Evolutionary conservation across 2,888 invertebrate species (phyloP).

Genomic region (Maniola hyperantus): DNA sequence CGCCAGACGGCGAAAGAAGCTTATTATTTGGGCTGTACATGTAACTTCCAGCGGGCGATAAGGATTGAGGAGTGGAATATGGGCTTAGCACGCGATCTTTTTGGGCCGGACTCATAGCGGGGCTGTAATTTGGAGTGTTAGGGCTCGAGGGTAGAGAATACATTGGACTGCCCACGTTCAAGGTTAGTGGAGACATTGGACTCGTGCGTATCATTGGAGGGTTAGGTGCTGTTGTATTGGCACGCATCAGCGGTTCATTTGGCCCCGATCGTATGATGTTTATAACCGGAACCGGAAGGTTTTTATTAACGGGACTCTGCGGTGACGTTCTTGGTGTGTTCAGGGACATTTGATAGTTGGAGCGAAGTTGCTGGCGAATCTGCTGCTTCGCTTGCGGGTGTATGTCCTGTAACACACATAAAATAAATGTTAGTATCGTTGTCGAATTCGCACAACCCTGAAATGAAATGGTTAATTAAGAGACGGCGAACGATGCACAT

Average conservation of each 20-base stretch:
- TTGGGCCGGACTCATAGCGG: slow-evolving; percentile 67
- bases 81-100: slow-evolving; percentile 65
- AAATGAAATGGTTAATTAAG: neutral
- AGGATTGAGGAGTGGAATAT: slow-evolving; percentile 67
- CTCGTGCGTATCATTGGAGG: slow-evolving; percentile 46
- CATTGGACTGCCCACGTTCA: slow-evolving; percentile 66
- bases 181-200: slow-evolving; percentile 67
- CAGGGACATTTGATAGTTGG: slow-evolving; percentile 55
- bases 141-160: slow-evolving; percentile 70
- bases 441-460: neutral
- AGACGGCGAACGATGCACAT: slow-evolving; percentile 48
- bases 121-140: slow-evolving; percentile 60
- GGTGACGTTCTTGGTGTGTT: slow-evolving; percentile 48
- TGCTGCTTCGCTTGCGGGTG: slow-evolving; percentile 52
- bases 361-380: slow-evolving; percentile 45
- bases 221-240: slow-evolving; percentile 46
- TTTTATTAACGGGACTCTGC: slow-evolving; percentile 46
- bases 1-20: slow-evolving; percentile 57
- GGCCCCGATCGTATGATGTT: slow-evolving; percentile 59
- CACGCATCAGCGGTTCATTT: slow-evolving; percentile 52
- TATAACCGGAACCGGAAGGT: slow-evolving; percentile 62
- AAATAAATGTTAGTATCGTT: slow-evolving; percentile 43
- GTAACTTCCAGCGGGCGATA: slow-evolving; percentile 66
- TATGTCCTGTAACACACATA: slow-evolving; percentile 62
- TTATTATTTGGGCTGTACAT: slow-evolving; percentile 61